Base-by-base conservation (phyloP, 2,888 invertebrate species). In the Spilarctia lutea region DNA sequence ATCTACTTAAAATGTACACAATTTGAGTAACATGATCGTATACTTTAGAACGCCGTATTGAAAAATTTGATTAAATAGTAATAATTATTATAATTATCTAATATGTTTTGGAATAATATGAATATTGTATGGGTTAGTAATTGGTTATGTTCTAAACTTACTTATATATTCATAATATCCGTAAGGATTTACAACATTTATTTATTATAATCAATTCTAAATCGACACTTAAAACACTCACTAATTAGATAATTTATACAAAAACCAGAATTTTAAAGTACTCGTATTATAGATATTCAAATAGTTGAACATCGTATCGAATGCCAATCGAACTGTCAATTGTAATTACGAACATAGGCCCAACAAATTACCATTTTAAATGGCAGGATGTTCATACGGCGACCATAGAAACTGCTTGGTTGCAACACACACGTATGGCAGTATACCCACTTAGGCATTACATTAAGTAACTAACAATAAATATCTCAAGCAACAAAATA, bases 401-500 rank as follows among this genome's bases (percentile, higher is more conserved):
- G 74, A 76, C 78, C 74, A 81, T 75, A 81, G 75, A 83, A 81
- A 78, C 80, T 71, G 72, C 71, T 79, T 82, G 81, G 85, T 87
- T 88, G 83, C 88, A 83, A 87, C 85, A 86, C 86, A 83, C 84
- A 80, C 81, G 86, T 87, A 88, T 85, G 86, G 84, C 85, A 84
- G 81, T 87, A 90, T 88, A 87, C 86, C 90, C 89, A 91, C 91
- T 92, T 93, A 92, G 90, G 90, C 91, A 90, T 88, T 91, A 92
- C 92, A 92, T 94, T 93, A 93, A 93, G 91, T 86, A 92, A 93
- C 91, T 90, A 88, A 90, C 94, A 92, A 95, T 96, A 96, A 96
- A 96, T 95, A 95, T 94, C 88, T 93, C 94, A 89, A 85, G 84
- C 91, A 87, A 94, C 95, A 94, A 93, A 94, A 94, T 94, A 94